Evolutionary conservation across 2,113 vertebrate genomes (phyloP), one percentile per base, ranked within the genome.

Genomic region (Seriola quinqueradiata): DNA sequence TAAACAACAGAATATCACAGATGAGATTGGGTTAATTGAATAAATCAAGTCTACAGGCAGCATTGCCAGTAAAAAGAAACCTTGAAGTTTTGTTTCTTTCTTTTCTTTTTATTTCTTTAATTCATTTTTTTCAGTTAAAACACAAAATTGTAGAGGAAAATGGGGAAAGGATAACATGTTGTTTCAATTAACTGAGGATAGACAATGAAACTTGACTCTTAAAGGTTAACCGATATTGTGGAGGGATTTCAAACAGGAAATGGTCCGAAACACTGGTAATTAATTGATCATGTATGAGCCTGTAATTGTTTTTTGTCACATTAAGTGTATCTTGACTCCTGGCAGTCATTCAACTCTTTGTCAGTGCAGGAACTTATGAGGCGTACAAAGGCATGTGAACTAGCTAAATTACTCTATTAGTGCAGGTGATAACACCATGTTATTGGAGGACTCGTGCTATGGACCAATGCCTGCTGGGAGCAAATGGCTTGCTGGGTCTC

Each of bases 401-500:
- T 48, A 44, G 46, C 60, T 66, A 83, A 87, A 87, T 55, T 58
- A 75, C 74, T 86, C 85, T 50, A 81, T 82, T 79, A 86, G 68
- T 13, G 68, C 65, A 79, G 66, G 44, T 80, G 84, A 78, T 79
- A 85, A 70, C 48, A 59, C 3, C 7, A 14, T 73, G 70, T 84
- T 81, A 57, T 61, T 71, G 85, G 19, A 58, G 67, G 59, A 85
- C 72, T 71, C 23, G 17, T 75, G 75, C 66, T 67, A 32, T 58
- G 60, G 75, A 84, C 74, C 46, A 12, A 42, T 70, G 85, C 54
- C 82, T 86, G 61, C 80, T 68, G 59, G 76, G 83, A 89, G 70
- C 65, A 81, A 85, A 88, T 46, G 25, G 59, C 82, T 90, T 61
- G 68, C 81, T 86, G 87, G 75, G 90, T 91, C 87, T 92, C 88